These are phyloP conservation scores for Triplophysa rosa DNA, from an alignment of 2,113 vertebrate genomes.

Conservation along the genomic window DNA sequence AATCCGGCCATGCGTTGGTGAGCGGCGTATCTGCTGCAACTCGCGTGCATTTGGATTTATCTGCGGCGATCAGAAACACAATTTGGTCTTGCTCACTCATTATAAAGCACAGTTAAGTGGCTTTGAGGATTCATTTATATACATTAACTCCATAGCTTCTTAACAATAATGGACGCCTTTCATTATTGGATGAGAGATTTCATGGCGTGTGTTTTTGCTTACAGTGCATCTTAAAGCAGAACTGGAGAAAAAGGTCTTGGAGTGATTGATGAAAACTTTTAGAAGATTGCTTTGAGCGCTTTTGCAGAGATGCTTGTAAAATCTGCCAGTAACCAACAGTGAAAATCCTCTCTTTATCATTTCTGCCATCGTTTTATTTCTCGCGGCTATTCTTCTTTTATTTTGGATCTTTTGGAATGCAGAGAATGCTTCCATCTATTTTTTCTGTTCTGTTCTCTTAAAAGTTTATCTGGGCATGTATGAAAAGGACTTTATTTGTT, in stretches of 20 bases:
- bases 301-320: neutral
- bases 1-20: neutral
- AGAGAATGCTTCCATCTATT: neutral
- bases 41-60: slow-evolving; percentile 61
- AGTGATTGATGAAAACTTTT: slow-evolving; percentile 72
- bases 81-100: slow-evolving; percentile 73
- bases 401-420: neutral
- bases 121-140: slow-evolving; percentile 76
- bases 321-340: neutral
- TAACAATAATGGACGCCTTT: slow-evolving; percentile 75
- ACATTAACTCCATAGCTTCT: slow-evolving; percentile 67
- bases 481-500: neutral
- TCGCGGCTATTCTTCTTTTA: neutral
- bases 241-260: slow-evolving; percentile 52
- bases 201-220: slow-evolving; percentile 13
- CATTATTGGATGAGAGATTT: slow-evolving; percentile 68
- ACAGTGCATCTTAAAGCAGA: slow-evolving; percentile 3
- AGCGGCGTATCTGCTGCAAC: neutral
- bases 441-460: neutral
- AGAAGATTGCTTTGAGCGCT: slow-evolving; percentile 64
- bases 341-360: no score
- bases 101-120: slow-evolving; percentile 74
- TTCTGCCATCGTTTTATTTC: neutral
- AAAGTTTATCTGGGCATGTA: neutral
- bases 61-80: slow-evolving; percentile 73